phyloP scores from a whole-genome alignment of 2,888 invertebrate genomes.

The Anodontia alba region DNA sequence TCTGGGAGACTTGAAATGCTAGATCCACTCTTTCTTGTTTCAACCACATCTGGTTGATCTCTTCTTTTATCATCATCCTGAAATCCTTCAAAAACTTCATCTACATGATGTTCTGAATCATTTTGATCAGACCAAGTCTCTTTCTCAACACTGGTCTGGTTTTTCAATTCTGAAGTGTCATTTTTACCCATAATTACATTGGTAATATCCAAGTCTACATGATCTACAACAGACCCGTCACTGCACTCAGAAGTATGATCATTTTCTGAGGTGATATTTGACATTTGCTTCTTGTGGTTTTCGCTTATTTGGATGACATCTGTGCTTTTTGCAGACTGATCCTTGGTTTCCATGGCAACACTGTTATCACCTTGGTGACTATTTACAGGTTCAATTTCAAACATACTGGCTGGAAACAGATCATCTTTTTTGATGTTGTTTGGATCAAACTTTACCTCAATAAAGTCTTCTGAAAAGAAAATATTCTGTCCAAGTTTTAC shows the following conservation, averaged over 20 bases:
- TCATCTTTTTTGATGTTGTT: conserved; percentile 67
- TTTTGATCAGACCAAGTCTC: background rate
- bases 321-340: too few relatives aligned
- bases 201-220: background rate
- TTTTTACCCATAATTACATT: background rate
- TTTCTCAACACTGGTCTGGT: background rate
- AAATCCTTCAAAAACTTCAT: background rate
- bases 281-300: too few relatives aligned
- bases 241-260: too few relatives aligned
- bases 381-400: conserved; percentile 33
- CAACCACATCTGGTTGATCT: conserved; percentile 4
- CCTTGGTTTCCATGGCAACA: conserved; percentile 1
- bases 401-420: conserved; percentile 78
- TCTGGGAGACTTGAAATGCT: conserved; percentile 1
- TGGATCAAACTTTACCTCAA: conserved; percentile 76
- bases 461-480: conserved; percentile 71
- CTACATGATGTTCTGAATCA: background rate
- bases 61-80: background rate
- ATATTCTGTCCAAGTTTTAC: background rate
- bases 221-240: too few relatives aligned
- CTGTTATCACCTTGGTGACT: background rate
- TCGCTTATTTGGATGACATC: too few relatives aligned
- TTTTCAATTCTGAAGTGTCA: background rate
- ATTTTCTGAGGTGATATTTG: too few relatives aligned
- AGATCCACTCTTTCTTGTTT: background rate